Percentiles rank a stretch among this genome's conserved stretches.
phyloP scores from a whole-genome alignment of 1,140 invertebrate species.

The Antheraea pernyi region DNA sequence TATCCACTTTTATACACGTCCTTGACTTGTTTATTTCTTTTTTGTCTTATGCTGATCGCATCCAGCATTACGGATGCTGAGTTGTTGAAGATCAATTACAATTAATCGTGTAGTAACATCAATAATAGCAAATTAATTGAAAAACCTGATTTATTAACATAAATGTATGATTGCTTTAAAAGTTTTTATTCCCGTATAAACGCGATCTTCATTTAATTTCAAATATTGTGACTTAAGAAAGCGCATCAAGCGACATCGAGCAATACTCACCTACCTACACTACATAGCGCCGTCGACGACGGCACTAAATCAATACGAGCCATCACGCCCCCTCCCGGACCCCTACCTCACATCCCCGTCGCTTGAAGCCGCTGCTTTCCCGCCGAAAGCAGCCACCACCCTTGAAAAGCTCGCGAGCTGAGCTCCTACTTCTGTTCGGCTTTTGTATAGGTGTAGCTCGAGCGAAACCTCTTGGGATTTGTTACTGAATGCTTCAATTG shows the following conservation, averaged over 20 bases:
- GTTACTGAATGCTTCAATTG: slow-evolving; percentile 58
- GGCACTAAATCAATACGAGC: slow-evolving; percentile 81
- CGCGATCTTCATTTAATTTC: neutral
- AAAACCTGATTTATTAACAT: no score
- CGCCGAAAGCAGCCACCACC: slow-evolving; percentile 76
- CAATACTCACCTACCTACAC: slow-evolving; percentile 62
- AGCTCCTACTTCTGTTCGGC: slow-evolving; percentile 79
- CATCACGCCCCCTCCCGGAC: slow-evolving; percentile 64
- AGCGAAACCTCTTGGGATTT: slow-evolving; percentile 71
- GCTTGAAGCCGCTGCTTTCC: slow-evolving; percentile 67
- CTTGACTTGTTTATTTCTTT: no score
- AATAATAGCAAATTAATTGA: no score
- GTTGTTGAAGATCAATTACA: no score
- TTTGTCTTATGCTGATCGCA: no score
- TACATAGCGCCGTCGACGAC: slow-evolving; percentile 76
- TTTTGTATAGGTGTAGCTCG: slow-evolving; percentile 73
- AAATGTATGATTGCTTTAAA: neutral
- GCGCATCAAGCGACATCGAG: slow-evolving; percentile 71
- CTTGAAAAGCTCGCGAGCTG: slow-evolving; percentile 77
- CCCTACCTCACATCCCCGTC: slow-evolving; percentile 35
- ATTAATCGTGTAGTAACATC: no score
- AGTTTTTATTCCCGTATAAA: neutral
- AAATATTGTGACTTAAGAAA: slow-evolving; percentile 50
- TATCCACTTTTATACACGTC: no score
- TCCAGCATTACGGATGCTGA: no score